These are phyloP conservation scores for Melanchra persicariae DNA, from an alignment of 2,888 invertebrate species.

Conservation along the genomic window DNA sequence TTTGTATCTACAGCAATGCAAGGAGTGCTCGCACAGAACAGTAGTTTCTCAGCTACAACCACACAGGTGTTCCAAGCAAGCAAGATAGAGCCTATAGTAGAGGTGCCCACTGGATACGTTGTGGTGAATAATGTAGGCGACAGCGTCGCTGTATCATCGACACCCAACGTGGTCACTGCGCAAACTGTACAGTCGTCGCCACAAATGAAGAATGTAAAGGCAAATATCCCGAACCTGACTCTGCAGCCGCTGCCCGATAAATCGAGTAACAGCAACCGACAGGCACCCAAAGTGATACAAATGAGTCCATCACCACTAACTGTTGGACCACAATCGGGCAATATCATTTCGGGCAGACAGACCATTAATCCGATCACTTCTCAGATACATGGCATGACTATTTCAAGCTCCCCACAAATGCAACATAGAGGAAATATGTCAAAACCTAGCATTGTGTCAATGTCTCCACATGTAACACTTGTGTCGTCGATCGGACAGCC, in stretches of 20 bases:
- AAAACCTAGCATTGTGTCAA: slow-evolving; percentile 82
- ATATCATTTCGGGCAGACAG: slow-evolving; percentile 82
- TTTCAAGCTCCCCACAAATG: slow-evolving; percentile 83
- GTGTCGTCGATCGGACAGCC: slow-evolving; percentile 87
- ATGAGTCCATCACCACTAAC: slow-evolving; percentile 81
- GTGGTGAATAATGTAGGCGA: slow-evolving; percentile 92
- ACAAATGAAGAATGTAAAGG: slow-evolving; percentile 84
- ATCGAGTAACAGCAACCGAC: slow-evolving; percentile 76
- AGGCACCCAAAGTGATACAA: slow-evolving; percentile 87
- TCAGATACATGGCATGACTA: slow-evolving; percentile 86
- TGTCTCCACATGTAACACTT: slow-evolving; percentile 87
- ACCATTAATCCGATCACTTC: slow-evolving; percentile 88
- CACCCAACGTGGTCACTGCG: slow-evolving; percentile 85
- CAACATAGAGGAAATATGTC: slow-evolving; percentile 81
- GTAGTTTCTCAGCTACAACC: slow-evolving; percentile 96
- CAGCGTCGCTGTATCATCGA: slow-evolving; percentile 84
- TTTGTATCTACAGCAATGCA: slow-evolving; percentile 95
- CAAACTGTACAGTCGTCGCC: slow-evolving; percentile 85
- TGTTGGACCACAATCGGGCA: slow-evolving; percentile 79
- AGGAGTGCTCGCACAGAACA: slow-evolving; percentile 94
- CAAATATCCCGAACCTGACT: slow-evolving; percentile 86
- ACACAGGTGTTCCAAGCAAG: slow-evolving; percentile 96
- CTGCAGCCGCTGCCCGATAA: slow-evolving; percentile 88
- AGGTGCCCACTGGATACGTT: slow-evolving; percentile 93
- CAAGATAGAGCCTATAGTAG: slow-evolving; percentile 95